Evolutionary conservation across 2,888 invertebrate genomes (phyloP), one percentile per base, ranked within the genome.

Genomic region (Nomada flava): DNA sequence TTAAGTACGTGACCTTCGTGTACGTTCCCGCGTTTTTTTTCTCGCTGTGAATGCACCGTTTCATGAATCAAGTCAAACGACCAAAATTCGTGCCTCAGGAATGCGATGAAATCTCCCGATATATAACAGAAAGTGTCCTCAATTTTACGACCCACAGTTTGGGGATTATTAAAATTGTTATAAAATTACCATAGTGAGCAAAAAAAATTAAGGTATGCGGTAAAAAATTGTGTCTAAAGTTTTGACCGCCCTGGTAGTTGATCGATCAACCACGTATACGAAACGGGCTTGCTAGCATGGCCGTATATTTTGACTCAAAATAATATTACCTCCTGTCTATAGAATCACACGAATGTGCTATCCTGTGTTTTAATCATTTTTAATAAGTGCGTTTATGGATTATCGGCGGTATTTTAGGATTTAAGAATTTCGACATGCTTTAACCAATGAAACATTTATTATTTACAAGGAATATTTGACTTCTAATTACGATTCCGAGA

Each of bases 11-110:
- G 86, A 80, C 84, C 85, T 84, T 88, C 81, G 74, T 82, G 76
- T 72, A n/a, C 36, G 50, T 89, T 91, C 91, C 89, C 91, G 90
- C 91, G 89, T 87, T 89, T 90, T 87, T 82, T n/a, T 29, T 15
- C 57, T 26, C 36, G 4, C 18, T 18, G 52, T 59, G 50, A 73
- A 53, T 65, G 44, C n/a, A 60, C 7, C 29, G n/a, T 53, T 57
- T 44, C 13, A 23, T 68, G 62, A 60, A 72, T 77, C 57, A 44
- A 65, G 15, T 63, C 23, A 57, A n/a, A 74, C 52, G 13, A 63
- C 42, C 36, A 26, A 20, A 36, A 20, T 63, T 42, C 20, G n/a
- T 26, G 11, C 2, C 9, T 3, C n/a, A 63, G 11, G 20, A 73
- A 68, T 69, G 26, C 29, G 9, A 11, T 15, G 1, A 23, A 60